Evolutionary conservation across 2,797 vertebrate species (phyloP).

Genomic region (Diplodus sargus): DNA sequence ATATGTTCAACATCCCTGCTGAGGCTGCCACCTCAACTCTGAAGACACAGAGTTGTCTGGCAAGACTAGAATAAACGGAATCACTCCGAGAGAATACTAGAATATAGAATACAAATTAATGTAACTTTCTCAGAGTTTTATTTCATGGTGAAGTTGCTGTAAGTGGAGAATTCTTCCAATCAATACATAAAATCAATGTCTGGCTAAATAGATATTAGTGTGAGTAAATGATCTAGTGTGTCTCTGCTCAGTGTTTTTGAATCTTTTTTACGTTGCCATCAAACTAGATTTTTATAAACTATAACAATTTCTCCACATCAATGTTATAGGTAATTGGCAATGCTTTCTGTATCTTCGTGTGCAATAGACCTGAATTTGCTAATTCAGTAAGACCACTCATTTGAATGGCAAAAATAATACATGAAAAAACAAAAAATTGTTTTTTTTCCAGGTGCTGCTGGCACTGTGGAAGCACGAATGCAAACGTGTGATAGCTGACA

Average conservation of each 20-base stretch:
- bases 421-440: neutral
- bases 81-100: neutral
- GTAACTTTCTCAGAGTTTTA: neutral
- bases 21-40: constrained; percentile 78
- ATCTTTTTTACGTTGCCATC: neutral
- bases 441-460: constrained; percentile 84
- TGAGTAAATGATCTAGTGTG: neutral
- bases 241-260: neutral
- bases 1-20: constrained; percentile 84
- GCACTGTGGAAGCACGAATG: constrained; percentile 97
- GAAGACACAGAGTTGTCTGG: neutral
- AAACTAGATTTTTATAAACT: neutral
- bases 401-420: constrained; percentile 11
- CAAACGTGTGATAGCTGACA: constrained; percentile 94
- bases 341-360: neutral
- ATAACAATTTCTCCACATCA: neutral
- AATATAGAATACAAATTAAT: neutral
- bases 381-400: neutral
- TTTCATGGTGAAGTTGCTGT: neutral
- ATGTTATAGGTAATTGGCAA: neutral
- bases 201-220: neutral
- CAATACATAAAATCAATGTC: neutral
- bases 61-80: constrained; percentile 5
- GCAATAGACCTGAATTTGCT: neutral
- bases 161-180: constrained; percentile 6